A percentile compares a stretch with the other conserved stretches of the same genome.
phyloP scores from a whole-genome alignment of 2,113 vertebrate species.

The Scomber colias region DNA sequence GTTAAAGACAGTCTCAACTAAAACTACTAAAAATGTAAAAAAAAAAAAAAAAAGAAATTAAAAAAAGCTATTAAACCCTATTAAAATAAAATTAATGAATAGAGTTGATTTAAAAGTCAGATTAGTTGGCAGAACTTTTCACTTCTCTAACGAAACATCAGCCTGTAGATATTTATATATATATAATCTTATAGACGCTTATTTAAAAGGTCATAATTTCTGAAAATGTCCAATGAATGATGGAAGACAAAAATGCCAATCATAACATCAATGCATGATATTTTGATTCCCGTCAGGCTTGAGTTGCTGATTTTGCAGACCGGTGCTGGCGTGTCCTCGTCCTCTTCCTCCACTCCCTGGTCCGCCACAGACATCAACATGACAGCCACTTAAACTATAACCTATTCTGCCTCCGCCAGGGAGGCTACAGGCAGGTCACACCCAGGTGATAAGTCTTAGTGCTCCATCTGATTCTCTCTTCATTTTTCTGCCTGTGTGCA shows the following conservation, averaged over 20 bases:
- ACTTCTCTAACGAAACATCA: too few species aligned
- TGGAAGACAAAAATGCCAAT: neutral
- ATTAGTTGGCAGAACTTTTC: neutral
- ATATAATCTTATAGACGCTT: neutral
- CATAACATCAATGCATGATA: neutral
- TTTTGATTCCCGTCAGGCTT: conserved; percentile 33
- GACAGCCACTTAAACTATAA: conserved; percentile 71
- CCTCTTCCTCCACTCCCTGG: conserved; percentile 2
- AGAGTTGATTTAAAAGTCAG: neutral
- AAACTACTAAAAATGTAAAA: neutral
- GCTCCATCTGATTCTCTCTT: conserved; percentile 64
- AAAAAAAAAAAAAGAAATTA: neutral
- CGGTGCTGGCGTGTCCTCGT: conserved; percentile 1
- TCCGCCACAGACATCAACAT: conserved; percentile 45
- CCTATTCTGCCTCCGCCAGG: conserved; percentile 45
- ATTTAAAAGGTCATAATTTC: conserved; percentile 9
- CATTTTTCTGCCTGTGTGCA: conserved; percentile 75
- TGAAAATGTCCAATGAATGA: neutral
- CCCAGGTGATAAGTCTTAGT: conserved; percentile 68
- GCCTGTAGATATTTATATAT: too few species aligned
- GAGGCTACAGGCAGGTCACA: conserved; percentile 58
- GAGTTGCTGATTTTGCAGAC: conserved; percentile 28
- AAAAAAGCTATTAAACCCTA: neutral
- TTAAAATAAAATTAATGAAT: neutral
- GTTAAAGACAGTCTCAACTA: too few species aligned